Base-by-base conservation (phyloP, 2,797 vertebrate species). In the Phrynocephalus guinanensis region DNA sequence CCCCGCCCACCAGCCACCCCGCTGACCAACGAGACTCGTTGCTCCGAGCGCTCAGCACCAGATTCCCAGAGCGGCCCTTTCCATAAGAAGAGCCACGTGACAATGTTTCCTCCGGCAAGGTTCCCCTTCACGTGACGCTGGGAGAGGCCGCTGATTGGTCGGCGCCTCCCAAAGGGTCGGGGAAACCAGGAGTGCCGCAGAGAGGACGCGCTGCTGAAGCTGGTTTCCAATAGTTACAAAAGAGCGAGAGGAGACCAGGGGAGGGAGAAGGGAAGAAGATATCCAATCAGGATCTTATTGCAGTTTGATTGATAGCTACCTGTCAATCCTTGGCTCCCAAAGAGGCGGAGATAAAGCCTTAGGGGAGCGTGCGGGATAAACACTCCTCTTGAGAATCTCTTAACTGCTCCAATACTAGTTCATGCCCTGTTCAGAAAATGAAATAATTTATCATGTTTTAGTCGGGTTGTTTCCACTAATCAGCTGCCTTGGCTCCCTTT, bases 141-240 rank as follows among this genome's bases (percentile, higher is more conserved):
- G 1, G 3, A 13, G 8, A 63, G 28, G 3, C 10, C 73, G 28
- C 50, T 63, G 13, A 89, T 87, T 91, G 89, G 85, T 0, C 8
- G 3, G 26, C 38, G n/a, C 2, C 38, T 2, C 28, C 28, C 16
- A 22, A 11, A 1, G 52, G 26, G 75, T 44, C 76, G 67, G 79
- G 88, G 70, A 85, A 84, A 78, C 44, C 85, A 70, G 16, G 77
- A 0, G 63, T 50, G 44, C 4, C 38, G 44, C 4, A 30, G 2
- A 20, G 20, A 48, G 79, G 87, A 87, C 87, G 88, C 91, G 50
- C 50, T 87, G 86, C 88, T 75, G 38, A 30, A 9, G 33, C 22
- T 52, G 56, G 88, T 92, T 80, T 76, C 90, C 89, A 76, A 5
- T n/a, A 26, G 90, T 88, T 77, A 93, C 94, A 28, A 67, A n/a